Evolutionary conservation across 2,888 invertebrate genomes (phyloP), one percentile per base, ranked within the genome.

Genomic region (Auanema freiburgensis): DNA sequence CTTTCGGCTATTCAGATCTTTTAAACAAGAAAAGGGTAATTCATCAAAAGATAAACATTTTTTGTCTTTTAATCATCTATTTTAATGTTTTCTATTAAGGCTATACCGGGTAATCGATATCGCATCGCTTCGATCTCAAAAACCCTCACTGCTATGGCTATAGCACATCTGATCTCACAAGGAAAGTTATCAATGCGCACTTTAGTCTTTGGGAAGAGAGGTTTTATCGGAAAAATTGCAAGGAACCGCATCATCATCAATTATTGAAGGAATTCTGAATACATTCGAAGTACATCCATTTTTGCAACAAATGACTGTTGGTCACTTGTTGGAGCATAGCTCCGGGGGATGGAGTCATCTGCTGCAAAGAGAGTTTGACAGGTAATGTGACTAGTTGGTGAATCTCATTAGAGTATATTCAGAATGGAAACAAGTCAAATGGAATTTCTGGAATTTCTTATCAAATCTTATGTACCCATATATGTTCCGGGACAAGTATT

Each of bases 41-140:
- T 46, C 46, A 46, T 23, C 21, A 16, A 18, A 21, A 8, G 21
- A 16, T 18, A 46, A 46, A 46, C 16, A 46, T 2, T 23, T 18
- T 23, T 18, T 23, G 18, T 46, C 21, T 5, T 23, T 46, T 23
- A 16, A 23, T 52, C 24, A 52, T n/a, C 12, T 8, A 1, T 21
- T n/a, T 24, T 52, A 52, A n/a, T 55, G n/a, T 40, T 1, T 23
- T 24, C 23, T 24, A 42, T 69, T 44, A 14, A 72, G 72, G 71
- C 70, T 8, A 64, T 46, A 10, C 66, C 71, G 6, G 40, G 40
- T 10, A 67, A 68, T 59, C 66, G 69, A 10, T 74, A 71, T 57
- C 64, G 76, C 21, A 71, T 76, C 25, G 76, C 74, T 1, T 74
- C 74, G 12, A 66, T 76, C 4, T 66, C 65, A 56, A 76, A 76